Base-by-base conservation (phyloP, 2,797 vertebrate species). In the Sphenopsis melanotis region DNA sequence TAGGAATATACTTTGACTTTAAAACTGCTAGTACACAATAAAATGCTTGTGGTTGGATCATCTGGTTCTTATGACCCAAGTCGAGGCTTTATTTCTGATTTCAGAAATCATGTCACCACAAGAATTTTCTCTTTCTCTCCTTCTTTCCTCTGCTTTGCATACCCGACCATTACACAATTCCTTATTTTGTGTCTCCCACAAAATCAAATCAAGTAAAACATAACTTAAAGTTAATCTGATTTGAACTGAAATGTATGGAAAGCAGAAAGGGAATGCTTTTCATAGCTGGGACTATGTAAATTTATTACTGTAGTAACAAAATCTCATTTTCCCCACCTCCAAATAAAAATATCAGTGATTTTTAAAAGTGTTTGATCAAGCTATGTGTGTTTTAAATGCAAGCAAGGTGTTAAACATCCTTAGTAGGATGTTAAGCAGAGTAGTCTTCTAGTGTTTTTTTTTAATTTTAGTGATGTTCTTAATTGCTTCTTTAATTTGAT, bases 191-290 rank as follows among this genome's bases (percentile, higher is more conserved):
- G 24, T 66, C 57, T 91, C 26, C 16, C 41, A 42, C 64, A 70
- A 94, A 94, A 91, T 37, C 24, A 29, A 94, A 71, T 91, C 47
- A n/a, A 85, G 52, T 60, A 39, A 81, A 89, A 79, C 18, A 46
- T 56, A 64, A 79, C 55, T 8, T 70, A 32, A 90, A 81, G 65
- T 68, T 68, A 77, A 86, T 44, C 22, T 47, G 29, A 68, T 79
- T 49, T 53, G 74, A 87, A 81, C 44, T 5, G 2, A 82, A 86
- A 94, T 77, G 34, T 84, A 56, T 19, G 93, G 95, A 96, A 96
- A 94, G 85, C 93, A 95, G 95, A 96, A 96, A 96, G 95, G 89
- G 94, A 96, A 96, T 77, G 87, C 93, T 93, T 83, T 82, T 96
- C 63, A 79, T 76, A 91, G 94, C 94, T 96, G 77, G 91, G 85